Conservation (phyloP, 2,113 vertebrate genomes). For the Caloenas nicobarica region DNA sequence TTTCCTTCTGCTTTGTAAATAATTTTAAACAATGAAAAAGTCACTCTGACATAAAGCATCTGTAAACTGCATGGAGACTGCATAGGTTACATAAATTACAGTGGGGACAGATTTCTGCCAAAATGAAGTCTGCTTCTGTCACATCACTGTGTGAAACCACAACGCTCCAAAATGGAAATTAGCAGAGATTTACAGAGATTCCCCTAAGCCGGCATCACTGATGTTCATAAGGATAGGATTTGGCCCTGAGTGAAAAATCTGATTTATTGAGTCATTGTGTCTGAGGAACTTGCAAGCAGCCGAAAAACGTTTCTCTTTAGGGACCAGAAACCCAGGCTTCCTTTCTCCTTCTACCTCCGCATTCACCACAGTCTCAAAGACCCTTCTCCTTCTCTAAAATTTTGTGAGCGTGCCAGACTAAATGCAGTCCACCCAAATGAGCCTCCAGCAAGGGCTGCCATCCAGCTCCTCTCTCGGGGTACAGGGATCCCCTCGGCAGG, state of each 20-base stretch:
- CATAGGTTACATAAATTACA: constrained; percentile 5
- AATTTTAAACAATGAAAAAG: constrained; percentile 3
- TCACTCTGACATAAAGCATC: constrained; percentile 15
- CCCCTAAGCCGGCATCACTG: neutral
- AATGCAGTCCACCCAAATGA: neutral
- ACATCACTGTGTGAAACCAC: constrained; percentile 31
- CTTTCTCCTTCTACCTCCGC: neutral
- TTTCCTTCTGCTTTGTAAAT: neutral
- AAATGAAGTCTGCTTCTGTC: constrained; percentile 42
- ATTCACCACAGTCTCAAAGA: neutral
- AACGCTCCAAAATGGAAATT: constrained; percentile 35
- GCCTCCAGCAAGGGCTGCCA: neutral
- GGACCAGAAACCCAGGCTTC: neutral
- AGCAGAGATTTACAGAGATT: constrained; percentile 49
- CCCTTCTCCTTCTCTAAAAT: neutral
- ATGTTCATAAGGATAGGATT: neutral
- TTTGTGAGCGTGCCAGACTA: neutral
- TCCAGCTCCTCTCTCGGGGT: neutral
- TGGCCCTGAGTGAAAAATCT: constrained; percentile 21
- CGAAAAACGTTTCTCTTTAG: neutral
- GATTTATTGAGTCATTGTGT: constrained; percentile 47
- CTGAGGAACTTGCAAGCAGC: constrained; percentile 1
- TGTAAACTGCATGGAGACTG: neutral
- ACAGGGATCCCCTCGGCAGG: neutral
- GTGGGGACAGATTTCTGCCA: constrained; percentile 16